A percentile compares a stretch with the other conserved stretches of the same genome.
These are phyloP conservation scores for Chaetodon trifascialis DNA, from an alignment of 2,113 vertebrate species.

Conservation along the genomic window DNA sequence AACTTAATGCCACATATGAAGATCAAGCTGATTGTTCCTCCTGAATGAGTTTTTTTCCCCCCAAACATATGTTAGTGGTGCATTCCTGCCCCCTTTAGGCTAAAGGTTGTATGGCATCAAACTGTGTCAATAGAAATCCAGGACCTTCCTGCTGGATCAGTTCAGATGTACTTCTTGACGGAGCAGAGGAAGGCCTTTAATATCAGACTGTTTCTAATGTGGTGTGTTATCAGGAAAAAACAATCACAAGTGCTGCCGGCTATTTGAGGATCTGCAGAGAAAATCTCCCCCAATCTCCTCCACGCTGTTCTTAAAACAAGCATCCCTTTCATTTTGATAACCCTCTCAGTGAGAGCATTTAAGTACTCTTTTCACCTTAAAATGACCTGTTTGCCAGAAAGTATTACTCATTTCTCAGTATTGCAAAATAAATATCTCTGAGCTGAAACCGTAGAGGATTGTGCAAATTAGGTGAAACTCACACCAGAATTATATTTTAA, in stretches of 20 bases:
- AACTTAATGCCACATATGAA: neutral
- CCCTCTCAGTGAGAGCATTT: neutral
- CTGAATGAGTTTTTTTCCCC: neutral
- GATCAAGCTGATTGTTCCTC: neutral
- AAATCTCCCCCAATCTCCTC: conserved; percentile 2
- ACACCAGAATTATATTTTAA: neutral
- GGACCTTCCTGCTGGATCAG: neutral
- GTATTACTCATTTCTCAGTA: neutral
- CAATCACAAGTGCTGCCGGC: neutral
- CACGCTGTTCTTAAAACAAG: conserved; percentile 22
- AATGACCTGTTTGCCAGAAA: neutral
- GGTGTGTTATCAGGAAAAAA: neutral
- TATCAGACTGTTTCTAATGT: neutral
- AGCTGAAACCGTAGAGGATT: neutral
- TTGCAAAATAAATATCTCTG: neutral
- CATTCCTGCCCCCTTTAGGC: conserved; percentile 35
- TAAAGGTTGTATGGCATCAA: neutral
- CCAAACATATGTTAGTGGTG: neutral
- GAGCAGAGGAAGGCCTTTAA: neutral
- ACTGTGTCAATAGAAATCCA: neutral
- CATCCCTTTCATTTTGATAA: conserved; percentile 10
- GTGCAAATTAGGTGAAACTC: neutral
- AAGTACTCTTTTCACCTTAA: neutral
- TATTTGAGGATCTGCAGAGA: conserved; percentile 9
- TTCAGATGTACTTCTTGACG: neutral